Conservation (phyloP, 2,888 invertebrate genomes). For the Petrolisthes manimaculis region DNA sequence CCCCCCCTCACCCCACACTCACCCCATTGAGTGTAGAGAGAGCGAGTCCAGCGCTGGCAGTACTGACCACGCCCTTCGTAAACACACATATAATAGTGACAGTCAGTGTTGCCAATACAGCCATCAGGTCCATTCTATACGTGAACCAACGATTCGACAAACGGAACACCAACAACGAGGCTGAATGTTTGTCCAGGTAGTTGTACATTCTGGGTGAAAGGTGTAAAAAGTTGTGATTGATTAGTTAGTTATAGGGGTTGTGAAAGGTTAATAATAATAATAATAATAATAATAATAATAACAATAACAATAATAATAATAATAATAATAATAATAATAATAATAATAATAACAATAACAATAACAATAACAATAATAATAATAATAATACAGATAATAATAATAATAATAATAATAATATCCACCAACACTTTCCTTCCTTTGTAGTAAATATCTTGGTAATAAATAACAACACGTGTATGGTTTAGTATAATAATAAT, state of each 20-base stretch:
- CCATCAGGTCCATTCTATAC: constrained; percentile 70
- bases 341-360: too few relatives aligned
- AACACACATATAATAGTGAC: constrained; percentile 72
- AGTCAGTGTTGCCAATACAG: constrained; percentile 70
- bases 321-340: too few relatives aligned
- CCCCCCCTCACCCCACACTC: constrained; percentile 41
- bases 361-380: too few relatives aligned
- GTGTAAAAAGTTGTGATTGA: background rate
- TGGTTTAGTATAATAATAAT: too few relatives aligned
- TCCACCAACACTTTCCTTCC: too few relatives aligned
- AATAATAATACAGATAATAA: too few relatives aligned
- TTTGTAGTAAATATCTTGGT: too few relatives aligned
- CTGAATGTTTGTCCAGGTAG: constrained; percentile 70
- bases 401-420: too few relatives aligned
- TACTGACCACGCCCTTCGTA: constrained; percentile 69
- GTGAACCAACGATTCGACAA: constrained; percentile 72
- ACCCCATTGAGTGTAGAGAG: constrained; percentile 73
- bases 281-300: background rate
- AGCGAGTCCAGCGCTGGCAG: constrained; percentile 74
- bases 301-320: background rate
- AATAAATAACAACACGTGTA: too few relatives aligned
- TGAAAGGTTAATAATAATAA: too few relatives aligned
- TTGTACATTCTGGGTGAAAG: constrained; percentile 56
- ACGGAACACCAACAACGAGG: constrained; percentile 71
- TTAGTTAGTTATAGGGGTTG: background rate